Conservation (phyloP, 2,888 invertebrate species). For the Zelleria hepariella region DNA sequence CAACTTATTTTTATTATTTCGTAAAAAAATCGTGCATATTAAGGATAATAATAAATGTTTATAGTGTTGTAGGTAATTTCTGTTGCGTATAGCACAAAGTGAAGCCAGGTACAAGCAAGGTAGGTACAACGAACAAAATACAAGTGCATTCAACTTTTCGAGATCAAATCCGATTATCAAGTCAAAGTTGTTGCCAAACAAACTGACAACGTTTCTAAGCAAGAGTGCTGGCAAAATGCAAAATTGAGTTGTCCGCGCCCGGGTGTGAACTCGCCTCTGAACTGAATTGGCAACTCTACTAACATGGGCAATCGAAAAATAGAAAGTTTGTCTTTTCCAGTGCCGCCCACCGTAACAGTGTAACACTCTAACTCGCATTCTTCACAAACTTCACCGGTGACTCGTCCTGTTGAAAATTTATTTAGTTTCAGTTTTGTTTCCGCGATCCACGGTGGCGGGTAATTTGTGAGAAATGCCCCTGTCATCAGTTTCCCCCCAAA, state of each 20-base stretch:
- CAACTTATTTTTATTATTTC: too few relatives aligned
- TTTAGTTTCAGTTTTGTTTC: slow-evolving; percentile 41
- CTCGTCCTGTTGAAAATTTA: slow-evolving; percentile 44
- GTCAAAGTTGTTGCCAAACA: slow-evolving; percentile 6
- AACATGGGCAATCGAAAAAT: slow-evolving; percentile 68
- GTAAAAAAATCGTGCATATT: too few relatives aligned
- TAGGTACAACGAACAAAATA: neutral
- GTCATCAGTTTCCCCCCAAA: neutral
- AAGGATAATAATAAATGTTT: too few relatives aligned
- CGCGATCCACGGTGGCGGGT: slow-evolving; percentile 13
- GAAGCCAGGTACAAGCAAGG: neutral
- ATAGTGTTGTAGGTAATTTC: too few relatives aligned
- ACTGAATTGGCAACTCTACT: slow-evolving; percentile 61
- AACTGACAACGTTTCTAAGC: slow-evolving; percentile 21
- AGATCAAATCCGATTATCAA: slow-evolving; percentile 3
- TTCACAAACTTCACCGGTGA: slow-evolving; percentile 54
- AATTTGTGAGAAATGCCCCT: slow-evolving; percentile 8
- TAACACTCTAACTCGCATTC: slow-evolving; percentile 65
- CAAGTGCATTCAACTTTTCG: neutral
- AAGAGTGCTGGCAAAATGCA: slow-evolving; percentile 31
- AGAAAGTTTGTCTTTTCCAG: slow-evolving; percentile 44
- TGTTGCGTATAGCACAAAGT: neutral
- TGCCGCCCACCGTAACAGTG: slow-evolving; percentile 32
- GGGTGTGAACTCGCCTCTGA: slow-evolving; percentile 46
- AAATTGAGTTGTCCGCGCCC: slow-evolving; percentile 44